Percentiles rank a stretch among this genome's conserved stretches.
These are phyloP conservation scores for Drosophila mauritiana DNA, from an alignment of 1,140 invertebrate genomes.

Conservation along the genomic window DNA sequence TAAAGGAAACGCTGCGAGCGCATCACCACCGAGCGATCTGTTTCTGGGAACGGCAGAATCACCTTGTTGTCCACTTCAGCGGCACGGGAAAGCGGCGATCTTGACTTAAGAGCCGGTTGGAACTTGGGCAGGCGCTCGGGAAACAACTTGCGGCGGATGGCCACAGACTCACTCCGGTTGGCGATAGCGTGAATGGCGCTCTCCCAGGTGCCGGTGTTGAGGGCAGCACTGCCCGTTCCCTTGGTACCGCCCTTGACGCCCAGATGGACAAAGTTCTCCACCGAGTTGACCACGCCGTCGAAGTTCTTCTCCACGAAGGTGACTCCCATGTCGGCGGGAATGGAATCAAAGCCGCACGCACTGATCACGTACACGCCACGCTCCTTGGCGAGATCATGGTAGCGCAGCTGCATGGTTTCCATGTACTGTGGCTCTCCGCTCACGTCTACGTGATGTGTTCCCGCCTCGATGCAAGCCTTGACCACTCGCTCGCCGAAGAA, in stretches of 20 bases:
- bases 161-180: constrained; percentile 87
- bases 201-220: constrained; percentile 93
- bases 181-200: constrained; percentile 91
- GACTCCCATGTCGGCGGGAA: constrained; percentile 94
- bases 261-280: constrained; percentile 89
- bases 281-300: constrained; percentile 90
- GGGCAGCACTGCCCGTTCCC: constrained; percentile 51
- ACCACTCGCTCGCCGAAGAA: constrained; percentile 97
- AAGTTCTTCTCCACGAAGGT: constrained; percentile 91
- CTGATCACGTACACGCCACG: constrained; percentile 93
- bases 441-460: constrained; percentile 95
- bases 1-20: constrained; percentile 91
- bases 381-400: constrained; percentile 91
- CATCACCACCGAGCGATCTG: constrained; percentile 91
- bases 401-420: constrained; percentile 93
- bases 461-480: constrained; percentile 92
- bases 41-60: constrained; percentile 91
- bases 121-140: constrained; percentile 88
- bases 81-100: constrained; percentile 87
- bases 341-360: constrained; percentile 95
- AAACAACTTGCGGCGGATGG: constrained; percentile 88
- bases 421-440: constrained; percentile 96
- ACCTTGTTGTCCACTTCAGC: constrained; percentile 85
- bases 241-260: constrained; percentile 73
- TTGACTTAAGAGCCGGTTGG: constrained; percentile 87